Evolutionary conservation across 2,113 vertebrate species (phyloP), one percentile per base, ranked within the genome.

Genomic region (Catharus bicknelli): DNA sequence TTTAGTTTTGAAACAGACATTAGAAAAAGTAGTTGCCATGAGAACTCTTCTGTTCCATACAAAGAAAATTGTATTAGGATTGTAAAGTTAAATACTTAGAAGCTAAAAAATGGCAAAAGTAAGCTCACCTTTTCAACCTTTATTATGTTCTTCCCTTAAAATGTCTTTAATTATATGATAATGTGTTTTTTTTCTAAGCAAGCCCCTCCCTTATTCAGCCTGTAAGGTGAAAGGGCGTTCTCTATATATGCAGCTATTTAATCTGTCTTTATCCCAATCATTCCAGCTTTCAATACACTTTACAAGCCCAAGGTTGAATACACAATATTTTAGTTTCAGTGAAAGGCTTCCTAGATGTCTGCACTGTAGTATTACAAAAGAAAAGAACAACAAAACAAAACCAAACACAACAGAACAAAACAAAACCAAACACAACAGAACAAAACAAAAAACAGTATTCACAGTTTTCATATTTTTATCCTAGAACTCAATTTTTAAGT

Each of bases 21-120:
- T 86, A 5, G 2, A 90, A 61, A 86, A 94, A 58, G 27, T 42
- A 94, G 77, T 78, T 92, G 69, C 66, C 88, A 92, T 90, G 88
- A 95, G 80, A 96, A 92, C 57, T 92, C 50, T 73, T 72, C 45
- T 57, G 16, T 32, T 95, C 72, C 42, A 64, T 62, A 68, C 53
- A 78, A 88, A 90, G 68, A 81, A 83, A 83, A 61, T 17, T 59
- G 6, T 45, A 29, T 57, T 58, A 79, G 54, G 13, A 85, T 59
- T 76, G 57, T 61, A 34, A 92, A 89, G 42, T 76, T 69, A 91
- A 75, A 86, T 58, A 55, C 38, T 57, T 40, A 68, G 13, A 43
- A 89, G 22, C 62, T 66, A 63, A 42, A 47, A 93, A 82, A 85
- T 51, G 50, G 42, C 5, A 83, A 40, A 85, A 76, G 43, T 80